Evolutionary conservation across 1,140 invertebrate genomes (phyloP), one percentile per base, ranked within the genome.

Genomic region (Formica selysi): DNA sequence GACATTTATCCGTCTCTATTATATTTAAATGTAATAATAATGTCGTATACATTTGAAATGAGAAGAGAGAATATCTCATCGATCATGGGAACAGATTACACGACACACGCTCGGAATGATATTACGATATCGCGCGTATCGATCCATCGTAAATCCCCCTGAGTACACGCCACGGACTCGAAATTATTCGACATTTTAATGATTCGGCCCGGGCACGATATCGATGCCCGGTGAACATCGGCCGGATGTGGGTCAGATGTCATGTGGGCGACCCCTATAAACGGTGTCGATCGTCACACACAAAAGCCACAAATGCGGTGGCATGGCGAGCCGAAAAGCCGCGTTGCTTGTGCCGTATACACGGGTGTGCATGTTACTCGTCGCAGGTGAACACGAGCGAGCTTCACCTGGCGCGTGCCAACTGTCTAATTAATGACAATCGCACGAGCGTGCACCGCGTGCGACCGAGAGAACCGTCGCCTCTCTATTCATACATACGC

Each of bases 371-470:
- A 59, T 92, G 87, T 85, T 68, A 89, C 76, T 87, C 86, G 89
- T 90, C 90, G 93, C 93, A 94, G 93, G 93, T 94, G 93, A 94
- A 83, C 54, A 83, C 79, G 79, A 90, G 86, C 86, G 71, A 61
- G 80, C 79, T 86, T 84, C 93, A 94, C 93, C 93, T 93, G 93
- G 93, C 92, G 85, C 87, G 88, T 78, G 88, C 92, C 92, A 93
- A 93, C 92, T 93, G 92, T 91, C 93, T 92, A 93, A 93, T 93
- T 93, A 94, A 92, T 93, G 92, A 93, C 90, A 93, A 93, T 92
- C 89, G 88, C 80, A 76, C 78, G 61, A 32, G 38, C 41, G 11
- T 16, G 71, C 71, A 83, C 87, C 85, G 73, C 73, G 70, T 85
- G 85, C 76, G 65, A 71, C 11, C 51, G 51, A 29, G 36, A n/a